phyloP scores from a whole-genome alignment of 2,113 vertebrate genomes.

The Laticauda colubrina region DNA sequence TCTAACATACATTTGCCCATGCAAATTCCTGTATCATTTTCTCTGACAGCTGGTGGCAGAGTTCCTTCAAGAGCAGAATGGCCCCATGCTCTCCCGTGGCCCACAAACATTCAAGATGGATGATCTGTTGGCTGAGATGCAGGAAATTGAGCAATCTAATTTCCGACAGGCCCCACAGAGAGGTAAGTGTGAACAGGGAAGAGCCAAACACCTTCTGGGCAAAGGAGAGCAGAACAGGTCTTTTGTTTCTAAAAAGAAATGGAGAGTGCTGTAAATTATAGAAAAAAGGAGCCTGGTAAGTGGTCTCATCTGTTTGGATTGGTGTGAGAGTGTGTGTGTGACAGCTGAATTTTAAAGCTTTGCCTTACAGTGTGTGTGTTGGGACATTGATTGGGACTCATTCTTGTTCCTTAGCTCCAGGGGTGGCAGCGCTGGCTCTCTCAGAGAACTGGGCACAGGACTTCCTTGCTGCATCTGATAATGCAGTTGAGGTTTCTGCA shows the following conservation, averaged over 20 bases:
- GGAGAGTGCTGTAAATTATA: not conserved
- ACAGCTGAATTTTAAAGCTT: too few relatives aligned
- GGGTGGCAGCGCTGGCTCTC: constrained; percentile 91
- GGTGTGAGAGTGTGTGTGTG: too few relatives aligned
- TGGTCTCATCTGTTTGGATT: not conserved
- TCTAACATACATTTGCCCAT: not conserved
- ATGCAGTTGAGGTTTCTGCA: constrained; percentile 73
- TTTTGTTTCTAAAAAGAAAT: not conserved
- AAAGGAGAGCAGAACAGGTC: not conserved
- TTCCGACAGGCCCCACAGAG: constrained; percentile 93
- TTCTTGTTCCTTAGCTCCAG: constrained; percentile 78
- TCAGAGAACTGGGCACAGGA: constrained; percentile 95
- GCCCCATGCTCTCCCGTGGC: constrained; percentile 77
- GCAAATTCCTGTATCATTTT: not conserved
- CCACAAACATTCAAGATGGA: constrained; percentile 98
- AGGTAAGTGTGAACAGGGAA: constrained; percentile 69
- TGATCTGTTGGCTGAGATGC: constrained; percentile 96
- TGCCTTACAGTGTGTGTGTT: not conserved
- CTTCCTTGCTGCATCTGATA: constrained; percentile 82
- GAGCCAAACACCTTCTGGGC: not conserved
- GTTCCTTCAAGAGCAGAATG: constrained; percentile 85
- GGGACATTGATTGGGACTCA: not conserved
- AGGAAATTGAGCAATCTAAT: constrained; percentile 95
- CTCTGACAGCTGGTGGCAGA: constrained; percentile 86
- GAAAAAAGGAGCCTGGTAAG: not conserved